Evolutionary conservation across 2,888 invertebrate genomes (phyloP).

Genomic region (Priocnemis perturbator): DNA sequence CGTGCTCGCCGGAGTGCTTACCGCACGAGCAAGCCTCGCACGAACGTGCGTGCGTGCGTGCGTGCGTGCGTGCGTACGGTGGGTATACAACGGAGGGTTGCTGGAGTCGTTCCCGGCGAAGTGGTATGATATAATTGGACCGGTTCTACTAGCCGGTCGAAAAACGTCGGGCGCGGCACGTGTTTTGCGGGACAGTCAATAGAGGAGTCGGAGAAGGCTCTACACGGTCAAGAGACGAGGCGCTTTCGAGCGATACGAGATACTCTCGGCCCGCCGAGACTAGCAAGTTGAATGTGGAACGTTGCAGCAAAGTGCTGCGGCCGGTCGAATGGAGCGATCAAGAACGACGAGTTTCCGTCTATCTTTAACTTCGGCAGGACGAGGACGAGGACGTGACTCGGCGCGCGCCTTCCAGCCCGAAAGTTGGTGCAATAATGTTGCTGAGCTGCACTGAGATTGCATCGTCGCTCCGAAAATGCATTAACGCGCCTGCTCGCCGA

Average conservation of each 20-base stretch:
- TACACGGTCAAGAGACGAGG: conserved; percentile 8
- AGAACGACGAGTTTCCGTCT: conserved; percentile 42
- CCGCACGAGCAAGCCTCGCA: background rate
- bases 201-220: conserved; percentile 11
- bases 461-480: too few relatives aligned
- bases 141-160: conserved; percentile 62
- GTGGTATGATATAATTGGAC: conserved; percentile 68
- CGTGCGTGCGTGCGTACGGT: conserved; percentile 11
- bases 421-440: conserved; percentile 21
- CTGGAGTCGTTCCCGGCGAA: conserved; percentile 40
- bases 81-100: conserved; percentile 29
- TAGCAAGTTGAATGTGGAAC: conserved; percentile 24
- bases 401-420: background rate
- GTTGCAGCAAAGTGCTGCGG: conserved; percentile 9
- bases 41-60: background rate
- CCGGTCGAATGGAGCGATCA: conserved; percentile 37
- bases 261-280: background rate
- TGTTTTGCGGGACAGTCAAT: conserved; percentile 59
- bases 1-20: too few relatives aligned
- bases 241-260: conserved; percentile 25
- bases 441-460: background rate
- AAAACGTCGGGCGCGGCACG: conserved; percentile 48
- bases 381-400: conserved; percentile 10
- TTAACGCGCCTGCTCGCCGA: too few relatives aligned
- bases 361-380: conserved; percentile 49